Conservation (phyloP, 2,797 vertebrate genomes). For the Delichon dasypus region DNA sequence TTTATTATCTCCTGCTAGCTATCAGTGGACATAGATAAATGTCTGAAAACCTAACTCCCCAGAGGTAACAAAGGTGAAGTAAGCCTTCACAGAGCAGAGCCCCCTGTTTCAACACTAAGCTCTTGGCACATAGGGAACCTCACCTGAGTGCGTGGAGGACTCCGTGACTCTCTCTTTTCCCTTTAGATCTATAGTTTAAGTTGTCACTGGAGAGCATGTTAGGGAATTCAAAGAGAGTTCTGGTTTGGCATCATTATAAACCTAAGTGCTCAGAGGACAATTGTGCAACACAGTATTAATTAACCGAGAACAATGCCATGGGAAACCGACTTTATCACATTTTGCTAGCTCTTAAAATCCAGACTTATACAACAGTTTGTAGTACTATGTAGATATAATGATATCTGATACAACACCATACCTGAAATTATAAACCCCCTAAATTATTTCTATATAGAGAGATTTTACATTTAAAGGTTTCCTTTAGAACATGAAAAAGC, state of each 20-base stretch:
- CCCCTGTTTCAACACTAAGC: neutral
- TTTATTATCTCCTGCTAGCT: neutral
- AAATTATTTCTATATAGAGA: neutral
- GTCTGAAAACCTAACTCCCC: neutral
- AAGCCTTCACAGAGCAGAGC: neutral
- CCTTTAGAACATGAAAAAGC: neutral
- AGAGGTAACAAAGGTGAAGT: neutral
- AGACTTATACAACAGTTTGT: neutral
- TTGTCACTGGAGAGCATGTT: neutral
- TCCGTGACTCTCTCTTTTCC: neutral
- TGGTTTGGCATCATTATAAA: neutral
- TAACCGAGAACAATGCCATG: neutral
- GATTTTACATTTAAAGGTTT: neutral
- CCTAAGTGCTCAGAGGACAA: neutral
- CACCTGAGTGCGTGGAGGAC: neutral
- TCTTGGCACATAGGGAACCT: neutral
- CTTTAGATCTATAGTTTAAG: neutral
- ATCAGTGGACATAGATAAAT: neutral
- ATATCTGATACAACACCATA: neutral
- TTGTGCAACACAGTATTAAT: neutral
- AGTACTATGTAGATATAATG: neutral
- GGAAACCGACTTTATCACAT: neutral
- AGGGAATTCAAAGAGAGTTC: neutral
- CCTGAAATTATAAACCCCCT: rapidly evolving
- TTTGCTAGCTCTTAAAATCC: neutral